These are phyloP conservation scores for Lymantria monacha DNA, from an alignment of 2,888 invertebrate genomes.

Conservation along the genomic window DNA sequence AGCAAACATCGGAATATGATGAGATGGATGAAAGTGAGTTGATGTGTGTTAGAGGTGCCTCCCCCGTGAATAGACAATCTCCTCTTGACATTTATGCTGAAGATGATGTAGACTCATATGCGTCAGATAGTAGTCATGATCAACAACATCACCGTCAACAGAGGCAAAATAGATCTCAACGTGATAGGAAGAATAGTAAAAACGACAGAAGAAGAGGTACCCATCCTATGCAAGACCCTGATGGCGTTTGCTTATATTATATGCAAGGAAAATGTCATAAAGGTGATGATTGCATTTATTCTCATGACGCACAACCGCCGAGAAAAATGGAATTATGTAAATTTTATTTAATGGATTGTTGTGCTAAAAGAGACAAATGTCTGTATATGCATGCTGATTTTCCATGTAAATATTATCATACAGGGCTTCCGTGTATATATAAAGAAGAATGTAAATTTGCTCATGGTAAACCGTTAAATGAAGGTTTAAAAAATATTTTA, in stretches of 20 bases:
- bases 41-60: slow-evolving; percentile 90
- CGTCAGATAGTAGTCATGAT: slow-evolving; percentile 81
- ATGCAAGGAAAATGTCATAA: slow-evolving; percentile 95
- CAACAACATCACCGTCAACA: slow-evolving; percentile 71
- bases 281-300: slow-evolving; percentile 92
- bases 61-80: slow-evolving; percentile 78
- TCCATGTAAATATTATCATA: slow-evolving; percentile 98
- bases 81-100: slow-evolving; percentile 64
- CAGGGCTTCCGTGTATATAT: slow-evolving; percentile 92
- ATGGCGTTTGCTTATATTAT: slow-evolving; percentile 90
- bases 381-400: slow-evolving; percentile 98
- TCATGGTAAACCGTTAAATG: slow-evolving; percentile 93
- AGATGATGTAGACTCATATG: slow-evolving; percentile 80
- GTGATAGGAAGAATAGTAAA: slow-evolving; percentile 78
- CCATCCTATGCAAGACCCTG: slow-evolving; percentile 84
- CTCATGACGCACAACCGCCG: slow-evolving; percentile 91
- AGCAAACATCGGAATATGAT: slow-evolving; percentile 68
- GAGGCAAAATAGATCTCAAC: slow-evolving; percentile 58
- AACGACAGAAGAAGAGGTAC: slow-evolving; percentile 78
- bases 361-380: slow-evolving; percentile 97
- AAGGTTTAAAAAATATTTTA: slow-evolving; percentile 85
- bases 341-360: slow-evolving; percentile 97
- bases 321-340: slow-evolving; percentile 97
- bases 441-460: slow-evolving; percentile 96
- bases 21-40: slow-evolving; percentile 90